phyloP scores from a whole-genome alignment of 2,113 vertebrate species.

The Clinocottus analis region DNA sequence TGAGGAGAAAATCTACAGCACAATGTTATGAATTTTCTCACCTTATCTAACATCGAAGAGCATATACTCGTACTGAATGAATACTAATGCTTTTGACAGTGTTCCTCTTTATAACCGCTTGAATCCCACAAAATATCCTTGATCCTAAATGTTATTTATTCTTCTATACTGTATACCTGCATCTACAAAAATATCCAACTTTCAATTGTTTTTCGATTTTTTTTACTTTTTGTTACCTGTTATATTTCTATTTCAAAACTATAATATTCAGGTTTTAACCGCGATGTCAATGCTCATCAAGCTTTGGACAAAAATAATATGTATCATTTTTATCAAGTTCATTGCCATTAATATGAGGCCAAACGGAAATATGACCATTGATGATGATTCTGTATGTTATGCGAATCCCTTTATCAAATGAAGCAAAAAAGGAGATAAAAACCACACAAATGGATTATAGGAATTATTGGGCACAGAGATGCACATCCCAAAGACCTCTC shows the following conservation, averaged over 20 bases:
- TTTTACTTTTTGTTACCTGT: constrained; percentile 63
- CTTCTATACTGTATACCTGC: constrained; percentile 66
- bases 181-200: constrained; percentile 55
- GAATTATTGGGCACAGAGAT: constrained; percentile 53
- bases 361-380: constrained; percentile 49
- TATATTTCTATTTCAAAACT: constrained; percentile 62
- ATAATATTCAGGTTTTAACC: constrained; percentile 68
- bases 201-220: constrained; percentile 48
- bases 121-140: constrained; percentile 53
- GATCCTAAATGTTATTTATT: constrained; percentile 66
- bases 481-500: constrained; percentile 59
- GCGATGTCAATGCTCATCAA: constrained; percentile 59
- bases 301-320: constrained; percentile 32
- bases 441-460: constrained; percentile 48
- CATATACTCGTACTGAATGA: constrained; percentile 63
- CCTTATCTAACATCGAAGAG: constrained; percentile 39
- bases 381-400: constrained; percentile 14
- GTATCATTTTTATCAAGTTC: background rate
- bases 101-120: constrained; percentile 59
- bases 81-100: constrained; percentile 63
- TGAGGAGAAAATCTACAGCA: constrained; percentile 58
- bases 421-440: constrained; percentile 36
- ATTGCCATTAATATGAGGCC: constrained; percentile 51
- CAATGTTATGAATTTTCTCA: constrained; percentile 56
- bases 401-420: constrained; percentile 60